phyloP scores from a whole-genome alignment of 1,140 invertebrate species.

The Drosophila melanogaster region Release_6_plus_ISO1_MT NT_033777.3:26222501-26223000 shows the following conservation, averaged over 20 bases:
- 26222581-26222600: constrained; percentile 23
- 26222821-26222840: not conserved
- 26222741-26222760: not conserved
- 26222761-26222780: constrained; percentile 5
- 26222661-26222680: constrained; percentile 20
- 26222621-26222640: constrained; percentile 38
- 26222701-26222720: constrained; percentile 36
- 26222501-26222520: constrained; percentile 22
- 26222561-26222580: constrained; percentile 31
- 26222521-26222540: constrained; percentile 38
- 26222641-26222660: constrained; percentile 19
- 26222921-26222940: constrained; percentile 19
- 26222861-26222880: no score
- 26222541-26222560: constrained; percentile 39
- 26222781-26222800: constrained; percentile 1
- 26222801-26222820: not conserved
- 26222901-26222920: constrained; percentile 5
- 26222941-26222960: constrained; percentile 14
- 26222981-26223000: constrained; percentile 11
- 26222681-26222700: constrained; percentile 18
- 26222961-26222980: constrained; percentile 42
- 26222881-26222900: not conserved
- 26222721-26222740: not conserved
- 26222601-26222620: constrained; percentile 33
- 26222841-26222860: not conserved